A percentile compares a stretch with the other conserved stretches of the same genome.
Evolutionary conservation across 2,888 invertebrate species (phyloP).

Genomic region (Heliconius cydno): DNA sequence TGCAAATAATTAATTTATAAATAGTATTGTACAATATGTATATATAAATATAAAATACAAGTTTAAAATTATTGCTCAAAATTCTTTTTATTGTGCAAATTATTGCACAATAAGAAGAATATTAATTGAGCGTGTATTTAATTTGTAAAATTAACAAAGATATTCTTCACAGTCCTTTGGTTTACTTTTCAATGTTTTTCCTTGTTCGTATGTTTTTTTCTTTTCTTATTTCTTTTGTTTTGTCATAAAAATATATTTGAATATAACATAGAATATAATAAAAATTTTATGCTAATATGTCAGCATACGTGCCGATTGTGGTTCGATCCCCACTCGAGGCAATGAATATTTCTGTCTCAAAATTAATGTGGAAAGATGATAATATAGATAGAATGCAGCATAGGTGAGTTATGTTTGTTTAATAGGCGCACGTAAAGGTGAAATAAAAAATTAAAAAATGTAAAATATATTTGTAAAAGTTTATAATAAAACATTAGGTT

Average conservation of each 20-base stretch:
- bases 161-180: not conserved
- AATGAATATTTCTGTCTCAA: not conserved
- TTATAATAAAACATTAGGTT: not conserved
- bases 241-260: not conserved
- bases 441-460: not conserved
- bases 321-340: not conserved
- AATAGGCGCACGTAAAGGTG: too few species aligned
- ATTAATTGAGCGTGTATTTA: not conserved
- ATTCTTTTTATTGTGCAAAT: not conserved
- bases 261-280: too few species aligned
- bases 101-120: too few species aligned
- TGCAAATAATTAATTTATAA: not conserved
- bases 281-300: too few species aligned
- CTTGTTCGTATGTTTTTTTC: not conserved
- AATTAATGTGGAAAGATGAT: not conserved
- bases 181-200: not conserved
- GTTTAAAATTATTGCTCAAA: constrained; percentile 4
- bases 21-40: not conserved
- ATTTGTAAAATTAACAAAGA: not conserved
- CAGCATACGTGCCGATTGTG: not conserved
- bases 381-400: too few species aligned
- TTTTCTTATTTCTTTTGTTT: not conserved
- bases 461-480: not conserved
- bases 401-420: too few species aligned
- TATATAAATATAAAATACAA: not conserved